These are phyloP conservation scores for Cosmorhoe ocellata DNA, from an alignment of 2,888 invertebrate genomes.

Conservation along the genomic window DNA sequence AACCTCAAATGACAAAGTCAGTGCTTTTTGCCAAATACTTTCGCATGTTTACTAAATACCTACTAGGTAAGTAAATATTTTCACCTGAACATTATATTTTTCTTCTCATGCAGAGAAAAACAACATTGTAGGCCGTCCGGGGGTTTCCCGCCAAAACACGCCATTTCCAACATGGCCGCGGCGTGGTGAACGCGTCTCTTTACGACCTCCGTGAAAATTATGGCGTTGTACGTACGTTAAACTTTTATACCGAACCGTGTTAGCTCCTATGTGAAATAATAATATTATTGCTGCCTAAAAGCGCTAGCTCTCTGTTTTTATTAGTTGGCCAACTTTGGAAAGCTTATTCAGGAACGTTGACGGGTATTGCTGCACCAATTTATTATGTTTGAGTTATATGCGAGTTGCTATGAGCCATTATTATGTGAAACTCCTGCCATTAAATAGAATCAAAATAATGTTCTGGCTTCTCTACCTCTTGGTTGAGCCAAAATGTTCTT, in stretches of 20 bases:
- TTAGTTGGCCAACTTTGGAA: conserved; percentile 26
- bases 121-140: conserved; percentile 28
- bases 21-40: not conserved
- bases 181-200: conserved; percentile 55
- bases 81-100: conserved; percentile 5
- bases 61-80: no score
- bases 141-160: conserved; percentile 65
- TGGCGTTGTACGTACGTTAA: conserved; percentile 67
- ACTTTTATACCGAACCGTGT: conserved; percentile 65
- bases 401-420: no score
- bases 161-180: conserved; percentile 66
- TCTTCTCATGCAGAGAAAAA: conserved; percentile 11
- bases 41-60: no score
- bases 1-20: not conserved
- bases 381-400: not conserved
- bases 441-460: no score
- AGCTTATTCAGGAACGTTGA: conserved; percentile 19
- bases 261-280: conserved; percentile 51
- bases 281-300: conserved; percentile 54
- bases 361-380: conserved; percentile 4
- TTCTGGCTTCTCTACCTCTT: no score
- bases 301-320: conserved; percentile 43
- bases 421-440: no score
- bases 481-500: no score
- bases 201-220: conserved; percentile 77